phyloP scores from a whole-genome alignment of 1,140 invertebrate species.

The Reticulitermes speratus region DNA sequence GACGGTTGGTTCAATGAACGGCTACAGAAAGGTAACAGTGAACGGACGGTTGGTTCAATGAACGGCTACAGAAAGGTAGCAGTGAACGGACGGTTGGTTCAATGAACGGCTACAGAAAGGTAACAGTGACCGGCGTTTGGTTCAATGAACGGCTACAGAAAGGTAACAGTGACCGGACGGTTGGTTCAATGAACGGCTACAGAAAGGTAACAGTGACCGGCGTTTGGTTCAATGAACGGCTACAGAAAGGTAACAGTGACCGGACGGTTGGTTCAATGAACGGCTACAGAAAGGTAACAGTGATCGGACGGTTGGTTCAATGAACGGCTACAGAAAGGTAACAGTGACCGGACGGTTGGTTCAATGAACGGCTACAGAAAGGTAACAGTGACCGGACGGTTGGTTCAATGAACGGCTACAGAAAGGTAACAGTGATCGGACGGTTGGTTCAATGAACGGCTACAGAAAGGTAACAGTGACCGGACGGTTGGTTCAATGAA shows the following conservation, averaged over 20 bases:
- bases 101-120: constrained; percentile 40
- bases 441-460: no score
- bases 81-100: no score
- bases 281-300: constrained; percentile 39
- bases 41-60: no score
- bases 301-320: no score
- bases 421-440: constrained; percentile 37
- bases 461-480: constrained; percentile 38
- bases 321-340: constrained; percentile 40
- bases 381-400: constrained; percentile 35
- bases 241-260: constrained; percentile 38
- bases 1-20: no score
- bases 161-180: constrained; percentile 36
- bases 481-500: no score
- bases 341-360: no score
- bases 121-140: constrained; percentile 30
- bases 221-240: no score
- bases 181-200: no score
- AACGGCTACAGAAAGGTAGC: constrained; percentile 40
- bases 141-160: constrained; percentile 39
- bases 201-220: constrained; percentile 37
- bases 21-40: constrained; percentile 38
- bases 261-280: no score
- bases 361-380: constrained; percentile 39
- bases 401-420: constrained; percentile 38